Evolutionary conservation across 2,888 invertebrate genomes (phyloP), one percentile per base, ranked within the genome.

Genomic region (Caenorhabditis drosophilae): DNA sequence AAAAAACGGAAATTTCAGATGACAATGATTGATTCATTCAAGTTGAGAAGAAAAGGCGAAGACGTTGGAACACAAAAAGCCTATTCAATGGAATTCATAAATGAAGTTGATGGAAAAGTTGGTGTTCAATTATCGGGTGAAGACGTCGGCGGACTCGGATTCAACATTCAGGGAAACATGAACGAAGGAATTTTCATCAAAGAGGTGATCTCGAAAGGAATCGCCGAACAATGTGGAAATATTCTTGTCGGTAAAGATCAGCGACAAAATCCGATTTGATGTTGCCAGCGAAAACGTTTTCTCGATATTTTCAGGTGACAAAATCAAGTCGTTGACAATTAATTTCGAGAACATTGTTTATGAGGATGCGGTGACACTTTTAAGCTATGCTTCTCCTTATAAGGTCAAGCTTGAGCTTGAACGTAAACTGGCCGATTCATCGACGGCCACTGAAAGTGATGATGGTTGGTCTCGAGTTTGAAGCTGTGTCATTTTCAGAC

Each of bases 331-430:
- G 75, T 89, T 93, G 62, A 91, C 90, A 51, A 91, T 93, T 50
- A 91, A 90, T 81, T 92, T 93, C 84, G 89, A 90, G 53, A 91
- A 91, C 68, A 92, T 92, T 86, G 92, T 92, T 0, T 89, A 91
- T 81, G 92, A 93, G 83, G 93, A 94, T 81, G 93, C 93, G 0
- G 87, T 93, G 51, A 90, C 91, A 2, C 91, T 94, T 67, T 86
- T 94, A 40, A 92, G 92, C 67, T 91, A 93, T 71, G 93, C 93
- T 6, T 92, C 92, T 36, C 93, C 93, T 0, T 93, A 93, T 83
- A 91, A 91, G 60, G 91, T 76, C 34, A 74, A 73, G 45, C 60
- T 76, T 6, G 76, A 73, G 22, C 52, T 76, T 23, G 76, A 76
- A 42, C 56, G 76, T 23, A 70, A 63, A 31, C 38, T 76, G 15